Base-by-base conservation (phyloP, 2,113 vertebrate species). In the Gnathonemus echidnorhynchus region DNA sequence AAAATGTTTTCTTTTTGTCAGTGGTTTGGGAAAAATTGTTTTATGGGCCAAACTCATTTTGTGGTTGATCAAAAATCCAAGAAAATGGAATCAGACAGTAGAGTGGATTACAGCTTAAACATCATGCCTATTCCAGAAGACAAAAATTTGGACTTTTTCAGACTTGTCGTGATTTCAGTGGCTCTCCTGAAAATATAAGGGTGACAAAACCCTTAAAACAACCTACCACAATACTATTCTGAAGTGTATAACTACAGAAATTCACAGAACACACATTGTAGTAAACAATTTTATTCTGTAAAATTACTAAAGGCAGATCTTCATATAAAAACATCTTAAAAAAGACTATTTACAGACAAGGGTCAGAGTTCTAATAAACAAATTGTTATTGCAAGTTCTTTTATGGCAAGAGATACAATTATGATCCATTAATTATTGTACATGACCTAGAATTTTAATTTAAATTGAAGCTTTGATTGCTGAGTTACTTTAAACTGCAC, bases 401-500 rank as follows among this genome's bases (percentile, higher is more conserved):
- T 91, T 91, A 89, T 90, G 93, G 93, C 90, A 83, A 90, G 58
- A 52, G 35, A 62, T 88, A 90, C 45, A 77, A 92, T 86, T 92
- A 92, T 95, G 92, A 92, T 83, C 93, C 92, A 93, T 35, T 93
- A 94, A 92, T 93, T 93, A 95, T 94, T 95, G 84, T 90, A 53
- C 91, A 90, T 90, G 77, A 85, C 88, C 92, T 92, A 91, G 95
- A 42, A 93, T 93, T 84, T 53, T 91, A 90, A 91, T 91, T 94
- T 95, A 93, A 94, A 91, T 93, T 91, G 90, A 91, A 53, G 91
- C 92, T 92, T 92, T 92, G 90, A 89, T 92, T 93, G 58, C 35
- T 27, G 24, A 95, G 95, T 96, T 95, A 95, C 94, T 95, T 93
- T 94, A 93, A 96, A 96, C 95, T 95, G 94, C 88, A 87, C 88